Base-by-base conservation (phyloP, 1,140 invertebrate genomes). In the Andricus grossulariae region DNA sequence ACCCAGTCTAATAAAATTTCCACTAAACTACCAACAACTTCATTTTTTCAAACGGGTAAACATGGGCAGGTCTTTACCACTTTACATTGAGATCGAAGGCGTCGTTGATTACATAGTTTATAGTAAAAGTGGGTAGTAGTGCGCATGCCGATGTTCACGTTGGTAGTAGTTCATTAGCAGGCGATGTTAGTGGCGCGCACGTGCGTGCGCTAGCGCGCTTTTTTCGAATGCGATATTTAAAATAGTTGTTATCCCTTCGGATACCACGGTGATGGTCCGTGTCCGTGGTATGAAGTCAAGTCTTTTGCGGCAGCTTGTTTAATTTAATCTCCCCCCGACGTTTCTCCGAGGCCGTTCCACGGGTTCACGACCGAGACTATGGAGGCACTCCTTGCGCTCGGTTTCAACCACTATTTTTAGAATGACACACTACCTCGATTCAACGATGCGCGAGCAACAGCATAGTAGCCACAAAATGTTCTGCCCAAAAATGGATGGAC, bases 341-440 rank as follows among this genome's bases (percentile, higher is more conserved):
- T 86, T 80, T 81, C 80, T 79, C 80, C 80, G 80, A 86, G 84
- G 57, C 57, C 57, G 57, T 60, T 60, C 78, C 74, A 78, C 82
- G 88, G 86, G 88, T 90, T 88, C 87, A 90, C 85, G 87, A 90
- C 86, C 86, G 86, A 86, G 82, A 81, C 72, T 70, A 71, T 75
- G 71, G 73, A 83, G 84, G n/a, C 76, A 81, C 80, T 79, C 82
- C 80, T 80, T 71, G 73, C 78, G 60, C 39, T 80, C 39, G 76
- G 72, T 83, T 89, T 85, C 81, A 83, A 84, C 79, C 77, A 80
- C 84, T 90, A 91, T 91, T 91, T 91, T 90, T 91, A 91, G 90
- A 88, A 87, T 90, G 88, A 91, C 88, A 90, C 88, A 90, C 87
- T 91, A 87, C 84, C 86, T 88, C 84, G 86, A 89, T 88, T 88